Evolutionary conservation across 2,888 invertebrate species (phyloP).

Genomic region (Cartodere bifasciata): DNA sequence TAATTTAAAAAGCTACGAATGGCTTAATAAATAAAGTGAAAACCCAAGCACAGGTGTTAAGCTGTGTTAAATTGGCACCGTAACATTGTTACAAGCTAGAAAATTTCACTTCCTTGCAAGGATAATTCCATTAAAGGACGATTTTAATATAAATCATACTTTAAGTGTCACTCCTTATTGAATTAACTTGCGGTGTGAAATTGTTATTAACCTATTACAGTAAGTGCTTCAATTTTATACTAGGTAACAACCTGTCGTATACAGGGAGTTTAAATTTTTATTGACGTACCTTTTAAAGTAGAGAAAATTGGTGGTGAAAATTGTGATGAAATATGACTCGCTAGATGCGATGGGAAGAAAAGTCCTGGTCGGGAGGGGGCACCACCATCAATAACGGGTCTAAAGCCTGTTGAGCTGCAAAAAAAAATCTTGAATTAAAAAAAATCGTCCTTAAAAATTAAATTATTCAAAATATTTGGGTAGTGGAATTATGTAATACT

Average conservation of each 20-base stretch:
- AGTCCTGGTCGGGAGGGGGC: slow-evolving; percentile 52
- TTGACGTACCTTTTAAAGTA: slow-evolving; percentile 56
- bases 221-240: too few species aligned
- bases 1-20: too few species aligned
- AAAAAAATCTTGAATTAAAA: slow-evolving; percentile 15
- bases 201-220: too few species aligned
- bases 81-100: too few species aligned
- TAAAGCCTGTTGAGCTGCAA: slow-evolving; percentile 46
- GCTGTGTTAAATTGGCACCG: too few species aligned
- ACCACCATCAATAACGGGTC: slow-evolving; percentile 46
- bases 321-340: slow-evolving; percentile 56
- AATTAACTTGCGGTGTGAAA: too few species aligned
- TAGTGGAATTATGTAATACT: background rate
- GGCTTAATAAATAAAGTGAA: too few species aligned
- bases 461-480: background rate
- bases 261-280: slow-evolving; percentile 1
- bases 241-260: background rate
- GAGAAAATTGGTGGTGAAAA: slow-evolving; percentile 75
- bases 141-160: too few species aligned
- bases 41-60: too few species aligned
- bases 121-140: too few species aligned
- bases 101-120: too few species aligned
- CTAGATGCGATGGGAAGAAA: slow-evolving; percentile 73
- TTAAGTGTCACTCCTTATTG: too few species aligned
- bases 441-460: background rate